Percentiles rank a stretch among this genome's conserved stretches.
These are phyloP conservation scores for Potamilus streckersoni DNA, from an alignment of 1,140 invertebrate genomes.

Conservation along the genomic window DNA sequence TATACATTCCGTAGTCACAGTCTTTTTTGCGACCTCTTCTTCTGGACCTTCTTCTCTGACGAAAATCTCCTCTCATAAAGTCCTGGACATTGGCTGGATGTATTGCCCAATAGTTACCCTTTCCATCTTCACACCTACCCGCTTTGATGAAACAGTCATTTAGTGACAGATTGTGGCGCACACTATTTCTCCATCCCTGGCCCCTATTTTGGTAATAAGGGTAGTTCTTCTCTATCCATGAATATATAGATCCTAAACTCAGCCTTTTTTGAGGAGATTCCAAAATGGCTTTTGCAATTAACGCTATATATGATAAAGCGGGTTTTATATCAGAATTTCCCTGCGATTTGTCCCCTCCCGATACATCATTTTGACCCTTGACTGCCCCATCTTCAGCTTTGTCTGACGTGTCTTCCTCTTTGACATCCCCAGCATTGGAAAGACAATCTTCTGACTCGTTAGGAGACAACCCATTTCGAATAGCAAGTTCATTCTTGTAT, in stretches of 20 bases:
- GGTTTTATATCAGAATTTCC: conserved; percentile 54
- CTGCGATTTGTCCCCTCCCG: conserved; percentile 38
- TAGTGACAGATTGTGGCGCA: conserved; percentile 65
- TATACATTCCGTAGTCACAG: conserved; percentile 57
- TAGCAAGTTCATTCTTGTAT: conserved; percentile 36
- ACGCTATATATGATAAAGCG: conserved; percentile 60
- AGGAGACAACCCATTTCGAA: conserved; percentile 27
- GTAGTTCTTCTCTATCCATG: conserved; percentile 62
- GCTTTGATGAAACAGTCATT: conserved; percentile 67
- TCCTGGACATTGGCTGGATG: conserved; percentile 97
- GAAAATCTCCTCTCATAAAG: conserved; percentile 94
- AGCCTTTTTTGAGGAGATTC: conserved; percentile 54
- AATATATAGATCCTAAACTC: conserved; percentile 61
- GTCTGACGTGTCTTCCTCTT: conserved; percentile 13
- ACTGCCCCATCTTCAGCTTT: conserved; percentile 30
- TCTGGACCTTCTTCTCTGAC: conserved; percentile 55
- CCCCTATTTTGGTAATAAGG: conserved; percentile 61
- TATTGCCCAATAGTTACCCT: conserved; percentile 89
- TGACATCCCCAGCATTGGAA: conserved; percentile 21
- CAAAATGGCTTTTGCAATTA: conserved; percentile 62
- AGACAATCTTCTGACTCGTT: conserved; percentile 23
- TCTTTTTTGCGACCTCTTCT: conserved; percentile 60
- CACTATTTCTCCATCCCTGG: conserved; percentile 66
- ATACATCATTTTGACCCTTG: conserved; percentile 11
- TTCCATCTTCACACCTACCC: conserved; percentile 64